phyloP scores from a whole-genome alignment of 2,797 vertebrate genomes.

The Acanthurus lineatus region DNA sequence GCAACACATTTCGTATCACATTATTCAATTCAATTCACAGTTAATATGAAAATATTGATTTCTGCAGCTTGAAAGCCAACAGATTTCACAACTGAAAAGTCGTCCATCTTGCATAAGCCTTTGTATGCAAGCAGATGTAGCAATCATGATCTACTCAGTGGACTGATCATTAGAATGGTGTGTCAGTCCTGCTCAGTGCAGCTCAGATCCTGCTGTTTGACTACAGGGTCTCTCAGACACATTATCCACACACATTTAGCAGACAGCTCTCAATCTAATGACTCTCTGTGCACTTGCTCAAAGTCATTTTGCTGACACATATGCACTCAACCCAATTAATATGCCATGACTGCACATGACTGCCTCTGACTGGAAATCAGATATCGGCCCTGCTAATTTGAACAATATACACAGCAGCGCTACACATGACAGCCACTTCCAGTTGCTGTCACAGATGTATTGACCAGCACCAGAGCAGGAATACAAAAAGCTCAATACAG shows the following conservation, averaged over 20 bases:
- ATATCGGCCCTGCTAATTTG: conserved; percentile 58
- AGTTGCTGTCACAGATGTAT: conserved; percentile 63
- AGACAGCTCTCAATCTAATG: conserved; percentile 55
- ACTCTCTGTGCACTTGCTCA: conserved; percentile 47
- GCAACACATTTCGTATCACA: conserved; percentile 8
- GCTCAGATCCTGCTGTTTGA: conserved; percentile 57
- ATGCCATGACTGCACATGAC: conserved; percentile 49
- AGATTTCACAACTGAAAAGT: conserved; percentile 10
- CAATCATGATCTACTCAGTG: conserved; percentile 52
- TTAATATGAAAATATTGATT: conserved; percentile 6
- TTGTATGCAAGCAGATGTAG: conserved; percentile 27
- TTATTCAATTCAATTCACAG: conserved; percentile 15
- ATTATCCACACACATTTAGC: conserved; percentile 50
- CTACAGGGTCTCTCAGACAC: conserved; percentile 42
- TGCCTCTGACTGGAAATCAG: conserved; percentile 56
- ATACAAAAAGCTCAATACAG: conserved; percentile 37
- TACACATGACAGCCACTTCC: conserved; percentile 57
- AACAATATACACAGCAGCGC: conserved; percentile 39
- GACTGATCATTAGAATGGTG: conserved; percentile 64
- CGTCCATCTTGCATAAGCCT: background rate
- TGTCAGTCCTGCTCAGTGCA: conserved; percentile 42
- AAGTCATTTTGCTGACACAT: conserved; percentile 59
- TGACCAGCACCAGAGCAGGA: conserved; percentile 36
- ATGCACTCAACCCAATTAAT: conserved; percentile 71
- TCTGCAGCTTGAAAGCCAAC: conserved; percentile 22